Evolutionary conservation across 2,888 invertebrate species (phyloP).

Genomic region (Bellardia pandia): DNA sequence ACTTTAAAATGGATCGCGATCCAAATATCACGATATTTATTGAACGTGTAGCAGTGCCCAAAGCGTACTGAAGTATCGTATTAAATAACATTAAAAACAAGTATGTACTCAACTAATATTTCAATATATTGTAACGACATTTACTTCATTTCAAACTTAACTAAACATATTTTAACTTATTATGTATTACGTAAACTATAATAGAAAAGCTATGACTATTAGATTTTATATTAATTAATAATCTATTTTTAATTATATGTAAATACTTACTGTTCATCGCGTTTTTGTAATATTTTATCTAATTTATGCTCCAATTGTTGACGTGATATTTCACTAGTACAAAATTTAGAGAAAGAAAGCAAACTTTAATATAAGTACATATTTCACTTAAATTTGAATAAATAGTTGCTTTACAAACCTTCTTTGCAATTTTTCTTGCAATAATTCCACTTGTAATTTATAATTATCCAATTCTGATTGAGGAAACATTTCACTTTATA

Average conservation of each 20-base stretch:
- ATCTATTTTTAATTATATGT: not conserved
- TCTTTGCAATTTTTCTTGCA: constrained; percentile 82
- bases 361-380: not conserved
- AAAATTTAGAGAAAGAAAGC: not conserved
- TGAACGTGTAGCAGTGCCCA: no score
- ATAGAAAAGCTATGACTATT: not conserved
- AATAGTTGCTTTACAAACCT: constrained; percentile 76
- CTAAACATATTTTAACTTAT: no score
- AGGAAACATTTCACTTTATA: constrained; percentile 79
- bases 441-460: constrained; percentile 83
- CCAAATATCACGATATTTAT: no score
- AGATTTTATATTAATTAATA: not conserved
- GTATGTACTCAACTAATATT: no score
- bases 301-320: constrained; percentile 85
- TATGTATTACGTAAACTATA: not conserved
- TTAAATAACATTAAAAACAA: no score
- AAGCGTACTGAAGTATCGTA: no score
- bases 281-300: constrained; percentile 85
- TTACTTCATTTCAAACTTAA: no score
- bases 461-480: constrained; percentile 84
- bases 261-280: constrained; percentile 85
- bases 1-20: no score
- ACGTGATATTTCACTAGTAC: constrained; percentile 85
- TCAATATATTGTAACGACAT: no score
- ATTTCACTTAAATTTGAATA: not conserved